Conservation (phyloP, 2,797 vertebrate species). For the Melanotaenia maccullochi region DNA sequence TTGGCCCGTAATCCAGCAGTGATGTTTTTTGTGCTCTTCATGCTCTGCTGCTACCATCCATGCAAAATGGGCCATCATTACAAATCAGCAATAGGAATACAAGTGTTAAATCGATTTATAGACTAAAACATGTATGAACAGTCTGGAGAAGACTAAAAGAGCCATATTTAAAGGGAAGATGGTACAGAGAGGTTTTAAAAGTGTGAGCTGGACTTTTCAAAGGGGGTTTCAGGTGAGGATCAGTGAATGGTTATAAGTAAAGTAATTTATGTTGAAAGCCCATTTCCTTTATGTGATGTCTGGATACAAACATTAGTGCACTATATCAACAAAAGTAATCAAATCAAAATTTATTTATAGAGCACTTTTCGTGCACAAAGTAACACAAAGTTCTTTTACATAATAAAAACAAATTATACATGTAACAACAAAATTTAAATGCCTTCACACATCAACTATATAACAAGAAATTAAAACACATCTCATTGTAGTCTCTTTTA, state of each 20-base stretch:
- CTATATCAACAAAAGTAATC: neutral
- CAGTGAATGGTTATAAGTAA: neutral
- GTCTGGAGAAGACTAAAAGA: too few relatives aligned
- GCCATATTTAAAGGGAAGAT: neutral
- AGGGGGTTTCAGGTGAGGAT: neutral
- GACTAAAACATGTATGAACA: too few relatives aligned
- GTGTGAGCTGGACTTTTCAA: neutral
- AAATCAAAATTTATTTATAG: too few relatives aligned
- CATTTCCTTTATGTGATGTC: too few relatives aligned
- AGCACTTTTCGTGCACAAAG: too few relatives aligned
- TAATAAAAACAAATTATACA: too few relatives aligned
- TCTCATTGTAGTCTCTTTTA: too few relatives aligned
- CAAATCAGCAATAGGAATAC: neutral
- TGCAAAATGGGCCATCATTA: neutral
- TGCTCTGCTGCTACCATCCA: neutral
- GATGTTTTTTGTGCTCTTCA: constrained; percentile 26
- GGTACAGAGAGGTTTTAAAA: neutral
- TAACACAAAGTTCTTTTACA: too few relatives aligned
- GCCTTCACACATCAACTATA: too few relatives aligned
- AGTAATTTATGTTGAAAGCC: neutral
- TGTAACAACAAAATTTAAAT: too few relatives aligned
- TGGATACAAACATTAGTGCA: neutral
- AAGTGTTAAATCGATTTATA: too few relatives aligned
- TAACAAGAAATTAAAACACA: too few relatives aligned
- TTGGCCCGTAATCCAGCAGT: constrained; percentile 29